phyloP scores from a whole-genome alignment of 2,888 invertebrate genomes.

The Xestobium rufovillosum region DNA sequence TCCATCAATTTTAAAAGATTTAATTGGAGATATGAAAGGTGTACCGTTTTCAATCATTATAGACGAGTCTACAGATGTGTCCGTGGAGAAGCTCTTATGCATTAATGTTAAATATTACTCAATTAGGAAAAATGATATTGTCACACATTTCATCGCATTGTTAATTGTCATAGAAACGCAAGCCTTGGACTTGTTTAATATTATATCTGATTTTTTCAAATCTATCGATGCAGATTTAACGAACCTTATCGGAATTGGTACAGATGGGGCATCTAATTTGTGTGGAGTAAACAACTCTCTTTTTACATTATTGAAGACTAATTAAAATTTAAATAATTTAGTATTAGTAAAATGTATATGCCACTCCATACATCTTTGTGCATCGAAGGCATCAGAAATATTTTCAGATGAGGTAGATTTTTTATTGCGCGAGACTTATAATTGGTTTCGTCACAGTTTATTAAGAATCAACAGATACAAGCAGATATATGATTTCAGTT shows the following conservation, averaged over 20 bases:
- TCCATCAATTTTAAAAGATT: slow-evolving; percentile 6
- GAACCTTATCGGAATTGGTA: slow-evolving; percentile 25
- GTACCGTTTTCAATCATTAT: slow-evolving; percentile 5
- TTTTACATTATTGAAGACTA: slow-evolving; percentile 17
- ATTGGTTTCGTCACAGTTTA: no score
- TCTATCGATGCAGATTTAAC: slow-evolving; percentile 11
- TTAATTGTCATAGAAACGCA: slow-evolving; percentile 17
- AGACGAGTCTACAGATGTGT: slow-evolving; percentile 9
- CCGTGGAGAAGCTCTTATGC: slow-evolving; percentile 6
- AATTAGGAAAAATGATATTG: slow-evolving; percentile 8
- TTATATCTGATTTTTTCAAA: slow-evolving; percentile 5
- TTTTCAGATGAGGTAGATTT: no score
- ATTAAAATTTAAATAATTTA: no score
- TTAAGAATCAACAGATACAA: no score
- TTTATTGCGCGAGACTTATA: no score
- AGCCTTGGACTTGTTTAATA: slow-evolving; percentile 16
- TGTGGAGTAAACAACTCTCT: slow-evolving; percentile 21
- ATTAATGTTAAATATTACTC: slow-evolving; percentile 22
- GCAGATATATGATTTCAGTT: no score
- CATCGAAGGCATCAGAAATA: no score
- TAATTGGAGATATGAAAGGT: slow-evolving; percentile 7
- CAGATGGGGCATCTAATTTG: slow-evolving; percentile 25
- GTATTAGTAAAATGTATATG: no score
- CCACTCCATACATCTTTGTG: no score
- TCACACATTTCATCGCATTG: slow-evolving; percentile 23